Evolutionary conservation across 2,113 vertebrate genomes (phyloP).

Genomic region (Carlito syrichta): DNA sequence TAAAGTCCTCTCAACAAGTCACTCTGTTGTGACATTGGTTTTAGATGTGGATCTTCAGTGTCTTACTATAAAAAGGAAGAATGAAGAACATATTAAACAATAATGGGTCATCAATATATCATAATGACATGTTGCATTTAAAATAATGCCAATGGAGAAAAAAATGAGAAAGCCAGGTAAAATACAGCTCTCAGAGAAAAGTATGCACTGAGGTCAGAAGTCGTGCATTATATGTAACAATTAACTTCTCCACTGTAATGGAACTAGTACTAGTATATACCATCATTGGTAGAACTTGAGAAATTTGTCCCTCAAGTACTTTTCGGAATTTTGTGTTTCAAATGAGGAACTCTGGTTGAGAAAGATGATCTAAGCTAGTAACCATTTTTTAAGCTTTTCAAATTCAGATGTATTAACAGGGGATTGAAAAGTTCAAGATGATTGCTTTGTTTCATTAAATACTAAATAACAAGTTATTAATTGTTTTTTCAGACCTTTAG

Average conservation of each 20-base stretch:
- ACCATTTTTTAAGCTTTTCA: constrained; percentile 56
- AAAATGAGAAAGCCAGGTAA: constrained; percentile 28
- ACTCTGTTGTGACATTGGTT: not conserved
- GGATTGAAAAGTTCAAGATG: constrained; percentile 52
- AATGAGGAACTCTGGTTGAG: not conserved
- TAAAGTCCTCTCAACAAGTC: not conserved
- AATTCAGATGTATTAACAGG: constrained; percentile 49
- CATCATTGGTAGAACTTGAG: not conserved
- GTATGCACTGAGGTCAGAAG: not conserved
- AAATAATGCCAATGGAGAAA: constrained; percentile 23
- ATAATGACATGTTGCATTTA: constrained; percentile 39
- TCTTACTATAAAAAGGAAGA: constrained; percentile 50
- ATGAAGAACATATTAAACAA: constrained; percentile 5
- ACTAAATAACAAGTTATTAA: constrained; percentile 14
- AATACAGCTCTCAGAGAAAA: not conserved
- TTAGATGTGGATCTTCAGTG: not conserved
- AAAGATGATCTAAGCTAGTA: constrained; percentile 49
- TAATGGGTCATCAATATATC: constrained; percentile 16
- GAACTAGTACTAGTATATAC: not conserved
- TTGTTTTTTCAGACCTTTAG: not conserved
- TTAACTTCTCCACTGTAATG: not conserved
- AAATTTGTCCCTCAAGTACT: not conserved
- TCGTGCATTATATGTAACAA: not conserved
- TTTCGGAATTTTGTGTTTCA: constrained; percentile 43
- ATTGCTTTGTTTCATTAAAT: constrained; percentile 55